Evolutionary conservation across 1,140 invertebrate species (phyloP).

Genomic region (Cataglyphis hispanica): DNA sequence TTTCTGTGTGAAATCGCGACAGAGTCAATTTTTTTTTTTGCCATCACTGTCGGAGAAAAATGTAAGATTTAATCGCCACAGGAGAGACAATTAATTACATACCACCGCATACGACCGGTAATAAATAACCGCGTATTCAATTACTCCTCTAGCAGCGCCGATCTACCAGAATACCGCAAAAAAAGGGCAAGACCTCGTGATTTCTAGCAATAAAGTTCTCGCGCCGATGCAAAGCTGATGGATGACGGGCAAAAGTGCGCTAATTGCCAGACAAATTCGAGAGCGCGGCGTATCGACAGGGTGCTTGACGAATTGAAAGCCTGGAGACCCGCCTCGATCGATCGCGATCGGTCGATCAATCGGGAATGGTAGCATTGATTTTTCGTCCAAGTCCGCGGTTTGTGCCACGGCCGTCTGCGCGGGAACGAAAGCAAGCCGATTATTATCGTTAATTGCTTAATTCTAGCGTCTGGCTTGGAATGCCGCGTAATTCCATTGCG

Average conservation of each 20-base stretch:
- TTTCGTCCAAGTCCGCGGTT: slow-evolving; percentile 46
- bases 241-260: slow-evolving; percentile 31
- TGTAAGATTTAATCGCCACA: slow-evolving; percentile 47
- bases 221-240: slow-evolving; percentile 54
- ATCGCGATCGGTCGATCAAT: slow-evolving; percentile 42
- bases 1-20: background rate
- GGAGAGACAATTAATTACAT: slow-evolving; percentile 58
- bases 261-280: slow-evolving; percentile 47
- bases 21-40: slow-evolving; percentile 30
- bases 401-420: slow-evolving; percentile 58
- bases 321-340: slow-evolving; percentile 14
- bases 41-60: slow-evolving; percentile 17
- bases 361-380: slow-evolving; percentile 64
- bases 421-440: slow-evolving; percentile 70
- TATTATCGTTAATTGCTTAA: slow-evolving; percentile 73
- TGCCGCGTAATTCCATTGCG: slow-evolving; percentile 78
- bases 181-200: slow-evolving; percentile 37
- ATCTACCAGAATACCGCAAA: slow-evolving; percentile 48
- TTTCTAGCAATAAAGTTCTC: slow-evolving; percentile 58
- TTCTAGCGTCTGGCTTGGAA: slow-evolving; percentile 51
- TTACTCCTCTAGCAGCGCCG: slow-evolving; percentile 34
- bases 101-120: slow-evolving; percentile 36
- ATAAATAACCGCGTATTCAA: slow-evolving; percentile 60
- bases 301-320: slow-evolving; percentile 14
- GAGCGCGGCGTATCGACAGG: background rate